Percentiles rank a stretch among this genome's conserved stretches.
phyloP scores from a whole-genome alignment of 2,797 vertebrate genomes.

The Tarsius wallacei region DNA sequence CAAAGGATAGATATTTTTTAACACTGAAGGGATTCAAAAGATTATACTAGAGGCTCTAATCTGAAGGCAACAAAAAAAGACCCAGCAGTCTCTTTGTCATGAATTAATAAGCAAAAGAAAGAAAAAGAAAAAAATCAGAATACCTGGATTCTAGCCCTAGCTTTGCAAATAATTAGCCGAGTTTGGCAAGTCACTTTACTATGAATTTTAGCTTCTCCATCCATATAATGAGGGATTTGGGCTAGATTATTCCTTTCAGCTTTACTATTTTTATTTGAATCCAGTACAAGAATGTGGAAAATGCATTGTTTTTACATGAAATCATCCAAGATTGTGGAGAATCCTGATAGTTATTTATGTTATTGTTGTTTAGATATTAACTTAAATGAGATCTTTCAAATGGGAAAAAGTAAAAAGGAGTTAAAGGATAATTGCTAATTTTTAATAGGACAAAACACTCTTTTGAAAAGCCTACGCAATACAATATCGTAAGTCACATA shows the following conservation, averaged over 20 bases:
- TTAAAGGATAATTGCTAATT: background rate
- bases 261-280: slow-evolving; percentile 21
- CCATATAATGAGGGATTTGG: background rate
- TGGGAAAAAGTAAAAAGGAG: background rate
- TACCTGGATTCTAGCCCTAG: slow-evolving; percentile 65
- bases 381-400: slow-evolving; percentile 7
- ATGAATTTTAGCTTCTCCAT: background rate
- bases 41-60: slow-evolving; percentile 68
- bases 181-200: slow-evolving; percentile 29
- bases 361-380: background rate
- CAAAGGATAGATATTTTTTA: slow-evolving; percentile 75
- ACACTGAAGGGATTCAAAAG: slow-evolving; percentile 77
- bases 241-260: background rate
- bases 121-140: background rate
- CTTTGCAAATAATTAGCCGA: slow-evolving; percentile 70
- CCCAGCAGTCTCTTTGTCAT: slow-evolving; percentile 60
- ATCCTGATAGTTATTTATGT: background rate
- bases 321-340: background rate
- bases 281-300: background rate
- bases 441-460: background rate
- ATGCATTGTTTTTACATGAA: background rate
- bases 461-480: background rate
- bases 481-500: background rate
- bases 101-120: slow-evolving; percentile 73
- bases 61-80: slow-evolving; percentile 71